A percentile compares a stretch with the other conserved stretches of the same genome.
Conservation (phyloP, 2,797 vertebrate genomes). For the Tarsius wallacei region DNA sequence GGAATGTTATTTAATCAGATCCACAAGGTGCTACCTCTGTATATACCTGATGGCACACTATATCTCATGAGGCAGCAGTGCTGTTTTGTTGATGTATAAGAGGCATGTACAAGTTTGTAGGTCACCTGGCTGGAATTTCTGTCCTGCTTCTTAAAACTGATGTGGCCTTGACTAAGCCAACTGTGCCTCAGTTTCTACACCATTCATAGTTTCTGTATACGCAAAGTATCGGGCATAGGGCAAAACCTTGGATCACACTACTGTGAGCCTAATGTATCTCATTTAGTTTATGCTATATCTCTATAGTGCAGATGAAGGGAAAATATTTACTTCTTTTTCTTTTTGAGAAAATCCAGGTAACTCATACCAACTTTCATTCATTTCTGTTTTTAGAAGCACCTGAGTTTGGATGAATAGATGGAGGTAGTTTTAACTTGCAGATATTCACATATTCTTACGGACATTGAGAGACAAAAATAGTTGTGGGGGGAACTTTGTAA, state of each 20-base stretch:
- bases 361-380: not conserved
- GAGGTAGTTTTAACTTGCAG: not conserved
- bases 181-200: not conserved
- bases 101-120: not conserved
- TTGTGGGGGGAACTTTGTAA: not conserved
- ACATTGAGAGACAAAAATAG: not conserved
- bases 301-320: not conserved
- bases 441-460: not conserved
- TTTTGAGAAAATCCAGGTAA: not conserved
- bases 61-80: not conserved
- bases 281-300: not conserved
- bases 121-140: not conserved
- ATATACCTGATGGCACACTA: not conserved
- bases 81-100: not conserved
- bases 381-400: not conserved
- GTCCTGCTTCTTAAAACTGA: not conserved
- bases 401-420: not conserved
- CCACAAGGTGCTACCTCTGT: not conserved
- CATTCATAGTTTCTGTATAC: not conserved
- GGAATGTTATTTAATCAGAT: slow-evolving; percentile 65
- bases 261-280: not conserved
- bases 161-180: not conserved
- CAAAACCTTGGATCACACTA: not conserved
- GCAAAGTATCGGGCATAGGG: not conserved
- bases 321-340: not conserved